Conservation (phyloP, 2,888 invertebrate genomes). For the Spodoptera exigua region DNA sequence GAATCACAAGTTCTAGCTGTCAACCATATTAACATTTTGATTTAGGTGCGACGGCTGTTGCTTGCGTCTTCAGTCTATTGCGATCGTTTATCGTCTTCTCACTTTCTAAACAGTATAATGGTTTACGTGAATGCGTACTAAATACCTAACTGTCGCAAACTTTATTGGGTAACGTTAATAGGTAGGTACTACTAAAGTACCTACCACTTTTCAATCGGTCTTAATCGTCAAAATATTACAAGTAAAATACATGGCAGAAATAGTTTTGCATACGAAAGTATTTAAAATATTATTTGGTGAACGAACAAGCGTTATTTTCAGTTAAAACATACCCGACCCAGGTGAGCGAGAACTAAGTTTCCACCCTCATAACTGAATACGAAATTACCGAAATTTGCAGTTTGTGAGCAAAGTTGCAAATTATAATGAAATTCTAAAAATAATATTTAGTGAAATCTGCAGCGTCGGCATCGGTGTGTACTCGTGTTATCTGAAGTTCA, state of each 20-base stretch:
- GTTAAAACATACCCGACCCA: conserved; percentile 21
- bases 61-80: conserved; percentile 56
- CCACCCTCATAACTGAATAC: conserved; percentile 45
- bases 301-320: conserved; percentile 20
- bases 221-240: too few relatives aligned
- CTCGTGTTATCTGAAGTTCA: conserved; percentile 4
- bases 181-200: too few relatives aligned
- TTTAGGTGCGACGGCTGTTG: conserved; percentile 56
- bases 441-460: conserved; percentile 24
- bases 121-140: too few relatives aligned
- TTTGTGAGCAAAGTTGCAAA: conserved; percentile 39
- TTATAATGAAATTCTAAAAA: conserved; percentile 37
- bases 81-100: conserved; percentile 19
- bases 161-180: too few relatives aligned
- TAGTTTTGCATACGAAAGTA: background rate
- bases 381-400: conserved; percentile 46
- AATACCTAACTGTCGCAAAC: too few relatives aligned
- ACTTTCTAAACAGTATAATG: too few relatives aligned
- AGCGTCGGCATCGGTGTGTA: background rate
- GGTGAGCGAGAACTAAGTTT: conserved; percentile 36
- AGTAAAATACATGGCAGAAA: too few relatives aligned
- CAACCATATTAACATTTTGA: conserved; percentile 61
- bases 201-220: too few relatives aligned
- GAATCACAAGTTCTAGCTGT: conserved; percentile 29
- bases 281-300: conserved; percentile 7